A percentile compares a stretch with the other conserved stretches of the same genome.
phyloP scores from a whole-genome alignment of 35 echinoderm and acorn worm species.

The Anneissia japonica region DNA sequence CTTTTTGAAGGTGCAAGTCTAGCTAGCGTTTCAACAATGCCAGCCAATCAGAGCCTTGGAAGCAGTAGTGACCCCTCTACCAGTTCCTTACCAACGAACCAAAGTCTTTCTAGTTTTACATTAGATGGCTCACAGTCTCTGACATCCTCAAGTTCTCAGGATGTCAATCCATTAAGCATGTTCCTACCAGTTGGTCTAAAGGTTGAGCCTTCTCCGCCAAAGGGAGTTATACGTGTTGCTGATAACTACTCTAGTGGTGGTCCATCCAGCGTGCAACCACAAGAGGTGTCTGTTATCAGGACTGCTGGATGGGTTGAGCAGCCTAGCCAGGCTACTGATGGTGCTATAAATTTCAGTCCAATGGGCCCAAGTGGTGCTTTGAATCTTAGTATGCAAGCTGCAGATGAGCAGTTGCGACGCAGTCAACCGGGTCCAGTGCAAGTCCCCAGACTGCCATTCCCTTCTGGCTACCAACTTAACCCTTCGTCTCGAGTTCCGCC shows the following conservation, averaged over 20 bases:
- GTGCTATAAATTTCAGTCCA: not conserved
- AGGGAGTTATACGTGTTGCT: not conserved
- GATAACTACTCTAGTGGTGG: not conserved
- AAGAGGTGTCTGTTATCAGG: constrained; percentile 77
- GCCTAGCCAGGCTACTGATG: not conserved
- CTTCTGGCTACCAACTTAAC: not conserved
- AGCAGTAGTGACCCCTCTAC: constrained; percentile 10
- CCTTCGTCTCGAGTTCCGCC: not conserved
- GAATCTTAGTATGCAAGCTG: not conserved
- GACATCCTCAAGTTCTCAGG: not conserved
- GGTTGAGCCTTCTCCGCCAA: not conserved
- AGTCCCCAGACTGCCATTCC: not conserved
- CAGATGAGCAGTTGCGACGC: not conserved
- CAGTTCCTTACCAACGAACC: not conserved
- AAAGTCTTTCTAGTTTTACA: not conserved
- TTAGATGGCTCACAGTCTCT: not conserved
- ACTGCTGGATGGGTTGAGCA: constrained; percentile 70
- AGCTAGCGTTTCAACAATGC: constrained; percentile 33
- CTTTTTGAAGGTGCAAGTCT: constrained; percentile 20
- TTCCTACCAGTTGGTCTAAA: not conserved
- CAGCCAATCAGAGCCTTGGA: constrained; percentile 21
- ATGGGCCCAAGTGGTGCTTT: not conserved
- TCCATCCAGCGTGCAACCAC: constrained; percentile 14
- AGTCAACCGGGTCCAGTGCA: not conserved
- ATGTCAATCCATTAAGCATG: not conserved